These are phyloP conservation scores for Lates japonicus DNA, from an alignment of 2,797 vertebrate species.

Conservation along the genomic window DNA sequence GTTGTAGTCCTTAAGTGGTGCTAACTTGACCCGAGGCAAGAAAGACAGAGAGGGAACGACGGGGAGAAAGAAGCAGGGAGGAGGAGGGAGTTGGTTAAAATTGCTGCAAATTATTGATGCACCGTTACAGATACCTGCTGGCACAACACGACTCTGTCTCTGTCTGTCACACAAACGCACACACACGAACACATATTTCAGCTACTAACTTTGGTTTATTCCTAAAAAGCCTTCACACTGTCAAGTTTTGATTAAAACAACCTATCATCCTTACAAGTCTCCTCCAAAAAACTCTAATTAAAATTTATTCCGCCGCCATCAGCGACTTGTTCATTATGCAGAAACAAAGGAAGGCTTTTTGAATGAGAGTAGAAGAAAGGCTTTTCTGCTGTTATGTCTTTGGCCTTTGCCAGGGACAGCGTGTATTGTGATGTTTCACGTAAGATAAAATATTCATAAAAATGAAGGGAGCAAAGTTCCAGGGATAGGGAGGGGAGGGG, in stretches of 20 bases:
- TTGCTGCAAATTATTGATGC: constrained; percentile 78
- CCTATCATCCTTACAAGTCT: constrained; percentile 63
- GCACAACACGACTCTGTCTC: constrained; percentile 51
- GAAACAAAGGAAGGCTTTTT: constrained; percentile 76
- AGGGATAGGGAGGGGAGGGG: constrained; percentile 33
- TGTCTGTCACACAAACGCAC: constrained; percentile 31
- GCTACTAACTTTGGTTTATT: constrained; percentile 51
- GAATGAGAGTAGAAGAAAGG: constrained; percentile 71
- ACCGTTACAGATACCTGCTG: constrained; percentile 72
- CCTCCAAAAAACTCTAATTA: constrained; percentile 66
- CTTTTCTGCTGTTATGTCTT: constrained; percentile 65
- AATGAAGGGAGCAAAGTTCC: constrained; percentile 81
- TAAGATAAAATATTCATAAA: constrained; percentile 82
- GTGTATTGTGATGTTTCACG: constrained; percentile 74
- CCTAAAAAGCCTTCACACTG: constrained; percentile 64
- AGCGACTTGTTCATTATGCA: constrained; percentile 77
- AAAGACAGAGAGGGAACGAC: constrained; percentile 57
- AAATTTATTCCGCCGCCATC: constrained; percentile 73
- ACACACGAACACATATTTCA: constrained; percentile 34
- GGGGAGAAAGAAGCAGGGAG: constrained; percentile 45
- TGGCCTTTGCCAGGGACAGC: constrained; percentile 77
- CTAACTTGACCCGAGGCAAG: constrained; percentile 85
- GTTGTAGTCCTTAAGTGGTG: constrained; percentile 84
- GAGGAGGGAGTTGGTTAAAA: constrained; percentile 62
- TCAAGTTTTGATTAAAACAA: constrained; percentile 68